phyloP scores from a whole-genome alignment of 1,140 invertebrate genomes.

The Eulimnadia texana region DNA sequence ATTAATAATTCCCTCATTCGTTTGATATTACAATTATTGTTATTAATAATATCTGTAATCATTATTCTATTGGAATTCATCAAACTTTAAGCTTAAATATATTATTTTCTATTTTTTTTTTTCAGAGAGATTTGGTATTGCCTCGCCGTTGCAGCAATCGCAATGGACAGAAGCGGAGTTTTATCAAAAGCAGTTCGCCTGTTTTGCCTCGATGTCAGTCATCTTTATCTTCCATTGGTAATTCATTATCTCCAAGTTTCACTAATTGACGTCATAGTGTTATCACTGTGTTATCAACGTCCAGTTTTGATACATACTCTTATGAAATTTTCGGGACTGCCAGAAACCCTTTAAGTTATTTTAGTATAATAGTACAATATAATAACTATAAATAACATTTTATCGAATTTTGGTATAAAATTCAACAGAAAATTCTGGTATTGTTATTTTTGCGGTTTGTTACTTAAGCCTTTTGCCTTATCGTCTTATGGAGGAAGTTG shows the following conservation, averaged over 20 bases:
- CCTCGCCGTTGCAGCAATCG: slow-evolving; percentile 38
- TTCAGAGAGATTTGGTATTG: slow-evolving; percentile 45
- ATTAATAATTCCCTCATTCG: neutral
- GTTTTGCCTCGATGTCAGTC: slow-evolving; percentile 66
- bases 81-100: slow-evolving; percentile 10
- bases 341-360: too few species aligned
- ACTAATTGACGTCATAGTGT: neutral
- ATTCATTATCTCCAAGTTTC: too few species aligned
- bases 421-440: too few species aligned
- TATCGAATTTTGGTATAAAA: too few species aligned
- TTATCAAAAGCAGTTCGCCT: slow-evolving; percentile 49
- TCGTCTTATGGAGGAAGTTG: too few species aligned
- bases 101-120: slow-evolving; percentile 23
- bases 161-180: slow-evolving; percentile 42
- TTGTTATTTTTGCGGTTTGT: too few species aligned
- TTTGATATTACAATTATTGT: neutral
- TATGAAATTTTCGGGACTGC: too few species aligned
- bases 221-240: slow-evolving; percentile 36
- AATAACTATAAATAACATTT: too few species aligned
- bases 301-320: too few species aligned
- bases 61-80: neutral
- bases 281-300: neutral
- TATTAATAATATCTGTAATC: neutral
- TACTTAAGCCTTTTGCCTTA: too few species aligned
- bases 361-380: too few species aligned